A percentile compares a stretch with the other conserved stretches of the same genome.
These are phyloP conservation scores for Pangasius sanitwongsei DNA, from an alignment of 2,797 vertebrate species.

Conservation along the genomic window DNA sequence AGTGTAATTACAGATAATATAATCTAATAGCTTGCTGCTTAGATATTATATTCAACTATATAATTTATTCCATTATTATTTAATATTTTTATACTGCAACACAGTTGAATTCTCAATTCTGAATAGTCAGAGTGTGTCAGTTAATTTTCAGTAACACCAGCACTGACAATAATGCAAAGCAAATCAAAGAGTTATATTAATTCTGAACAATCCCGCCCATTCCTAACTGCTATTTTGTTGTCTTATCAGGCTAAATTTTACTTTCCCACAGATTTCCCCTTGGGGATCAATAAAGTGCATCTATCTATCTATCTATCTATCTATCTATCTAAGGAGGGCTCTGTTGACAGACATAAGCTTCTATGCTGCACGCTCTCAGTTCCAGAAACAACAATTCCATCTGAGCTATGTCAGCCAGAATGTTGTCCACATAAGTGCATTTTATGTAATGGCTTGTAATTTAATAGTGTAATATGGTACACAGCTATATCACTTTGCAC, in stretches of 20 bases:
- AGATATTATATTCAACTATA: background rate
- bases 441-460: background rate
- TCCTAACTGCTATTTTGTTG: background rate
- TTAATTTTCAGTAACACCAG: background rate
- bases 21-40: background rate
- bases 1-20: constrained; percentile 16
- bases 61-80: background rate
- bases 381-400: constrained; percentile 7
- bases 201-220: background rate
- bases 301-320: background rate
- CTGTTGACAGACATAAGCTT: constrained; percentile 7
- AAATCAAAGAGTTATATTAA: background rate
- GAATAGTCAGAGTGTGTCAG: background rate
- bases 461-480: background rate
- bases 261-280: background rate
- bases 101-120: background rate
- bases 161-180: background rate
- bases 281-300: too few relatives aligned
- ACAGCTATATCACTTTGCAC: background rate
- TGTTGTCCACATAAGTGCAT: background rate
- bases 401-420: constrained; percentile 4
- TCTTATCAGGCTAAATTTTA: background rate
- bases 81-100: background rate
- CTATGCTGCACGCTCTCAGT: background rate
- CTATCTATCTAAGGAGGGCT: background rate